Conservation (phyloP, 1,140 invertebrate species). For the Drosophila sp. region DNA sequence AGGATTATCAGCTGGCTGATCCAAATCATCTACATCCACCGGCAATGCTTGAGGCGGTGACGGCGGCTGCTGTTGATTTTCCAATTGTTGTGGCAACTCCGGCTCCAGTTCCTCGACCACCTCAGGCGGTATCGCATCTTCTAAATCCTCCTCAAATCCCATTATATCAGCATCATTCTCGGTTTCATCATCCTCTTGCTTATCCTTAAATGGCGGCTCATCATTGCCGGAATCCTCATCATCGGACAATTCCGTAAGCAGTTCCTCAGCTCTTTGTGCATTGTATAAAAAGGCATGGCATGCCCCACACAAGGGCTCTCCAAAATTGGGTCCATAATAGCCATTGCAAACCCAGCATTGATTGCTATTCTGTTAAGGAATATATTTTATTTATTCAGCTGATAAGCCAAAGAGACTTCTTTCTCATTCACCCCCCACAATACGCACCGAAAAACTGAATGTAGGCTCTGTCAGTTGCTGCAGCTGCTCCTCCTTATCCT, state of each 20-base stretch:
- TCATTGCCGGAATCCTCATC: constrained; percentile 97
- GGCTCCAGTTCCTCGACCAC: constrained; percentile 7
- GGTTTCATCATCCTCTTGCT: constrained; percentile 84
- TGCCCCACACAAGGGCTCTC: constrained; percentile 95
- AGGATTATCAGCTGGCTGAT: constrained; percentile 57
- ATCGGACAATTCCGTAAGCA: constrained; percentile 89
- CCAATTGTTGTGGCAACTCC: constrained; percentile 17
- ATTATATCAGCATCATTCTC: constrained; percentile 79
- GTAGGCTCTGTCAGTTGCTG: constrained; percentile 56
- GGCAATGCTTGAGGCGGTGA: constrained; percentile 29
- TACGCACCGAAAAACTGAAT: constrained; percentile 72
- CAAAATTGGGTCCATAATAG: constrained; percentile 95
- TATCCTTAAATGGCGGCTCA: constrained; percentile 88
- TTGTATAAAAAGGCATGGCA: constrained; percentile 96
- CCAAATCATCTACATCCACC: constrained; percentile 60
- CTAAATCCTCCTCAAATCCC: constrained; percentile 73
- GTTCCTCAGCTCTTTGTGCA: constrained; percentile 83
- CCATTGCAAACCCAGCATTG: constrained; percentile 93
- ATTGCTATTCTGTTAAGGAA: constrained; percentile 56
- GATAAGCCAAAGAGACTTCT: not conserved
- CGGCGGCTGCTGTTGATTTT: constrained; percentile 32
- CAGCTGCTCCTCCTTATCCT: constrained; percentile 50
- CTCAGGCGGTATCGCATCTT: constrained; percentile 55
- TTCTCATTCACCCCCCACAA: constrained; percentile 35
- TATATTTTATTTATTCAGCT: constrained; percentile 14